These are phyloP conservation scores for Tetheella fluctuosa DNA, from an alignment of 2,888 invertebrate species.

Conservation along the genomic window DNA sequence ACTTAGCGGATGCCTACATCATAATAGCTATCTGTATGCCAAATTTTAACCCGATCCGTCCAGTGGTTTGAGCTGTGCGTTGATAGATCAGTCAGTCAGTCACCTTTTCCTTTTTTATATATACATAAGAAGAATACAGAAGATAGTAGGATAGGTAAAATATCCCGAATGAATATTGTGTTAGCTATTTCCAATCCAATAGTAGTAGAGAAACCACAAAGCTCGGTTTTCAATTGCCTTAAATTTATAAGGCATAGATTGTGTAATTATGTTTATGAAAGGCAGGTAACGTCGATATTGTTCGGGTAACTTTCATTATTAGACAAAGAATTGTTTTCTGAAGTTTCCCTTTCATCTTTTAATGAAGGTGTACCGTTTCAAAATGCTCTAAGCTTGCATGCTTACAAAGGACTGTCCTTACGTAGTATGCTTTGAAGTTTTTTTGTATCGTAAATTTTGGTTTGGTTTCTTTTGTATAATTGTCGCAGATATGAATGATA, in stretches of 20 bases:
- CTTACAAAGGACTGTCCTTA: background rate
- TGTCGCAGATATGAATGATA: background rate
- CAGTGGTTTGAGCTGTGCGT: too few species aligned
- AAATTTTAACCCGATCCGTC: too few species aligned
- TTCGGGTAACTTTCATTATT: constrained; percentile 37
- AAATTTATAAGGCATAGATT: constrained; percentile 1
- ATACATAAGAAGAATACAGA: too few species aligned
- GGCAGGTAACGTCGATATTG: constrained; percentile 35
- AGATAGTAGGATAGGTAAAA: too few species aligned
- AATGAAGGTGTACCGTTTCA: constrained; percentile 49
- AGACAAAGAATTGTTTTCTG: constrained; percentile 32
- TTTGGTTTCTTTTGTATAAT: background rate
- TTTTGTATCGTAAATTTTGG: background rate
- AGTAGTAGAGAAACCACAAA: constrained; percentile 5
- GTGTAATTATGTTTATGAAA: constrained; percentile 16
- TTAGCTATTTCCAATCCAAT: background rate
- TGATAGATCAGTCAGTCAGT: too few species aligned
- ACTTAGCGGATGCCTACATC: too few species aligned
- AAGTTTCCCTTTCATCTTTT: constrained; percentile 53
- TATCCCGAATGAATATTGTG: background rate
- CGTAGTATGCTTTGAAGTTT: background rate
- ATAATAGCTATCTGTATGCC: too few species aligned
- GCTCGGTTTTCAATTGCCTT: background rate
- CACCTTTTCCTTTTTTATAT: too few species aligned
- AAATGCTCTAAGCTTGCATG: constrained; percentile 27